Conservation (phyloP, 2,888 invertebrate genomes). For the Lamellibrachia columna region DNA sequence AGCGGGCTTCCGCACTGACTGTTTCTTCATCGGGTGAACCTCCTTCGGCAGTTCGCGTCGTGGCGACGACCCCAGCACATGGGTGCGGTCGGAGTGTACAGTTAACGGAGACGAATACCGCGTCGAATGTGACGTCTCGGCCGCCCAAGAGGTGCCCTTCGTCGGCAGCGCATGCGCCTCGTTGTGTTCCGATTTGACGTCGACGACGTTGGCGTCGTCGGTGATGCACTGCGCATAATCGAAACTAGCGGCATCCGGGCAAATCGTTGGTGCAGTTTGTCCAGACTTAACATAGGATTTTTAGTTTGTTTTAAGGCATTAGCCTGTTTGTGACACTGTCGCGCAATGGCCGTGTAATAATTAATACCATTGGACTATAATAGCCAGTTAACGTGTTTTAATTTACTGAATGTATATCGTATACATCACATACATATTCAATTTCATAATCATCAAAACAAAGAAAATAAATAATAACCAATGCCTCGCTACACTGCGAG, state of each 20-base stretch:
- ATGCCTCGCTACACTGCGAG: no score
- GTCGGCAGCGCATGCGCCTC: background rate
- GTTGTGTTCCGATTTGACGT: background rate
- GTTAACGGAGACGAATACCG: background rate
- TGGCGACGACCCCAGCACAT: constrained; percentile 17
- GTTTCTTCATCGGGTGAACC: constrained; percentile 26
- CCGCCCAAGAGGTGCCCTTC: background rate
- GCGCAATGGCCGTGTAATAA: no score
- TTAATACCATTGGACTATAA: no score
- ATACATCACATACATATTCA: no score
- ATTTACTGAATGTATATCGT: no score
- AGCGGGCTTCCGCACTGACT: background rate
- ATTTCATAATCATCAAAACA: no score
- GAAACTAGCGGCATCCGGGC: background rate
- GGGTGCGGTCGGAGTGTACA: background rate
- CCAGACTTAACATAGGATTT: no score
- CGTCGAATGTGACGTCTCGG: background rate
- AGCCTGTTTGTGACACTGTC: background rate
- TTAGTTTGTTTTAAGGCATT: no score
- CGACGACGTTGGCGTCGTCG: background rate
- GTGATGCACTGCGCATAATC: background rate
- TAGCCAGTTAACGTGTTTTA: no score
- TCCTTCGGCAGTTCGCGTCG: constrained; percentile 28
- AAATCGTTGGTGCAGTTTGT: background rate
- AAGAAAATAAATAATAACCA: no score